A percentile compares a stretch with the other conserved stretches of the same genome.
phyloP scores from a whole-genome alignment of 2,113 vertebrate genomes.

The Quiscalus mexicanus region DNA sequence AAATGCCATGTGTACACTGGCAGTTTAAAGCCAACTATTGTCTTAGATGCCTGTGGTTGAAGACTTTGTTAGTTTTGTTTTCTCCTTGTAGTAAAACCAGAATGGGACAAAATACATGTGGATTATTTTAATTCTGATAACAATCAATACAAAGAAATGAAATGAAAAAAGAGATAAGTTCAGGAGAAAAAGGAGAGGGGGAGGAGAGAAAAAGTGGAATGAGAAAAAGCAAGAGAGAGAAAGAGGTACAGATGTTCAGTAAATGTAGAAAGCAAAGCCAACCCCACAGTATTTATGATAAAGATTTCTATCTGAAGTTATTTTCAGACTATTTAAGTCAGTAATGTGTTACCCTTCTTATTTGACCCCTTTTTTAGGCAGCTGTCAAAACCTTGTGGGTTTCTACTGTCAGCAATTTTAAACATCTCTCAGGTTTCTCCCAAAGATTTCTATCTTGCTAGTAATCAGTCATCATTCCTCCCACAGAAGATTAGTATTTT shows the following conservation, averaged over 20 bases:
- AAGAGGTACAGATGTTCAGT: not conserved
- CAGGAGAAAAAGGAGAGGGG: not conserved
- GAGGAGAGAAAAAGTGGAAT: not conserved
- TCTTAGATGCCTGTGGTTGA: not conserved
- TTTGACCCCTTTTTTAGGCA: not conserved
- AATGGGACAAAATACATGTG: not conserved
- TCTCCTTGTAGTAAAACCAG: not conserved
- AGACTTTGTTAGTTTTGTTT: not conserved
- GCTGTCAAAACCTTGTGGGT: not conserved
- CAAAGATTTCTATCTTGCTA: not conserved
- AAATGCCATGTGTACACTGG: not conserved
- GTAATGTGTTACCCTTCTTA: not conserved
- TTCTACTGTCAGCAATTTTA: not conserved
- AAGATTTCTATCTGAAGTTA: not conserved
- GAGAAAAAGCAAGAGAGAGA: not conserved
- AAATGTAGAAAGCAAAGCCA: not conserved
- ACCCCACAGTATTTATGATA: not conserved
- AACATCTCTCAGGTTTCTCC: not conserved
- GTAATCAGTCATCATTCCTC: constrained; percentile 2
- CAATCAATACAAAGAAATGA: not conserved
- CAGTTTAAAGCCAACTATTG: not conserved
- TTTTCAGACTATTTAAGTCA: not conserved
- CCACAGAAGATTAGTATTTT: constrained; percentile 1
- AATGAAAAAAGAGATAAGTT: not conserved
- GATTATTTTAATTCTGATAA: not conserved